A percentile compares a stretch with the other conserved stretches of the same genome.
These are phyloP conservation scores for Bubo scandiacus DNA, from an alignment of 2,113 vertebrate genomes.

Conservation along the genomic window DNA sequence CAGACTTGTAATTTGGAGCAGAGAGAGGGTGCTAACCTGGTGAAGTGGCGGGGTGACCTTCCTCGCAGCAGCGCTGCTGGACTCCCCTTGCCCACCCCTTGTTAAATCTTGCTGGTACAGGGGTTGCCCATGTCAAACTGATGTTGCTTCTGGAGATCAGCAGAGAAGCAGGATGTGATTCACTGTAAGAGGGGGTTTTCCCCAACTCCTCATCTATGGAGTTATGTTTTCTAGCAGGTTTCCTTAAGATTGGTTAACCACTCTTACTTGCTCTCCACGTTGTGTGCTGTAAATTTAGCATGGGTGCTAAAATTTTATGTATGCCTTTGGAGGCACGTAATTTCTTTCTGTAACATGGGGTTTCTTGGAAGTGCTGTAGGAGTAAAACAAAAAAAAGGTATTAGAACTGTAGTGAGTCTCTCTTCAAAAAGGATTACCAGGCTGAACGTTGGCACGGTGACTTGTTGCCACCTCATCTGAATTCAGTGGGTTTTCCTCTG, in stretches of 20 bases:
- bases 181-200: neutral
- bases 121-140: neutral
- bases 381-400: neutral
- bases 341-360: neutral
- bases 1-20: neutral
- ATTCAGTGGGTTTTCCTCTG: neutral
- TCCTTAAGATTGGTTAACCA: neutral
- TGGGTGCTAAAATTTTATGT: neutral
- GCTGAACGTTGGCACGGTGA: neutral
- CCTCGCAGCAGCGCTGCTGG: neutral
- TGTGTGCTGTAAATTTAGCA: neutral
- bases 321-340: neutral
- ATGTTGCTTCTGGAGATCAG: neutral
- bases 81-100: neutral
- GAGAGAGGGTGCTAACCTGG: neutral
- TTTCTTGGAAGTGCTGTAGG: neutral
- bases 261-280: neutral
- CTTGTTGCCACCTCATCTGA: neutral
- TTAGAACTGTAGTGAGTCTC: neutral
- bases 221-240: neutral
- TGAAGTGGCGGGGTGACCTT: neutral
- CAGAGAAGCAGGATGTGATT: neutral
- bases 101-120: neutral
- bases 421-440: neutral
- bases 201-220: neutral